phyloP scores from a whole-genome alignment of 2,888 invertebrate genomes.

The Gnatocerus cornutus region DNA sequence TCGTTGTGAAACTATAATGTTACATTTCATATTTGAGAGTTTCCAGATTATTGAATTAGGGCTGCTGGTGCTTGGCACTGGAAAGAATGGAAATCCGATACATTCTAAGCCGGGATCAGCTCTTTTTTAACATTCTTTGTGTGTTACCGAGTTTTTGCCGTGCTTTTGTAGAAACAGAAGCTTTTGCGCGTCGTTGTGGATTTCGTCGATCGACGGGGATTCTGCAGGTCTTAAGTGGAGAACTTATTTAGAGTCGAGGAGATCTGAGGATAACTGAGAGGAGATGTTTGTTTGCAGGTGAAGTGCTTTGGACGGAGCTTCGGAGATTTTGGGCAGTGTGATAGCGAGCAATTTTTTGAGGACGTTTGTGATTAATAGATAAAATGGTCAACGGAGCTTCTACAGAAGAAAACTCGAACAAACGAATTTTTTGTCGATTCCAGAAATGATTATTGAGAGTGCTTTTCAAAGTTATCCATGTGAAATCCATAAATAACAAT shows the following conservation, averaged over 20 bases:
- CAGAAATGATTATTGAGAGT: no score
- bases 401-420: no score
- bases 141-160: slow-evolving; percentile 3
- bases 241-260: neutral
- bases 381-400: no score
- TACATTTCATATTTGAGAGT: slow-evolving; percentile 43
- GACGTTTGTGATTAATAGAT: no score
- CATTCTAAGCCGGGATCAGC: slow-evolving; percentile 14
- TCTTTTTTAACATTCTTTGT: slow-evolving; percentile 9
- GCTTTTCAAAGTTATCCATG: no score
- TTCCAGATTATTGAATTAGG: slow-evolving; percentile 45
- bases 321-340: no score
- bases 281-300: no score
- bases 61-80: slow-evolving; percentile 8
- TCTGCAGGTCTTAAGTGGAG: neutral
- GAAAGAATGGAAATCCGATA: slow-evolving; percentile 30
- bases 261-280: no score
- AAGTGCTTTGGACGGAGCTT: no score
- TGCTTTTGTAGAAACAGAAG: slow-evolving; percentile 13
- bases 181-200: slow-evolving; percentile 6
- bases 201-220: slow-evolving; percentile 13
- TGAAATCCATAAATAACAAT: no score
- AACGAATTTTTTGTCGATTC: no score
- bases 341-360: no score
- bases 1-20: slow-evolving; percentile 42